Evolutionary conservation across 2,888 invertebrate genomes (phyloP).

Genomic region (Leucophenga montana): DNA sequence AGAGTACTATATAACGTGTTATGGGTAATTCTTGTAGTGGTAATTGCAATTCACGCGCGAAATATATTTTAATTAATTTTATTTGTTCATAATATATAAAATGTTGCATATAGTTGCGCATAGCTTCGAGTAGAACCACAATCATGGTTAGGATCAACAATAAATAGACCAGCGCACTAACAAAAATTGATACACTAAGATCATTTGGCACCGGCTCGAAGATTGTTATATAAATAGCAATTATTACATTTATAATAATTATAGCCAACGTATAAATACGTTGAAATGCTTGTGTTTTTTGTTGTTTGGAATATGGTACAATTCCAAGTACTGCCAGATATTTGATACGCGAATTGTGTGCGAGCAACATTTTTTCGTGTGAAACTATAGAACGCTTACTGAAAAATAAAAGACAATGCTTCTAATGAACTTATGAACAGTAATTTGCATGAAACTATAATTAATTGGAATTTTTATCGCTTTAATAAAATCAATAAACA

Average conservation of each 20-base stretch:
- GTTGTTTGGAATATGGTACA: conserved; percentile 4
- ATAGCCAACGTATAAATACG: background rate
- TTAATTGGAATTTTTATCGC: too few species aligned
- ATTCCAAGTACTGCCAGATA: conserved; percentile 11
- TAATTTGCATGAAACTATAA: too few species aligned
- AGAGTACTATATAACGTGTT: conserved; percentile 40
- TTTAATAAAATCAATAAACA: too few species aligned
- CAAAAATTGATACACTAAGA: too few species aligned
- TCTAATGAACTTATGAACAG: too few species aligned
- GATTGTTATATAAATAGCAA: background rate
- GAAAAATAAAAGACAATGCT: too few species aligned
- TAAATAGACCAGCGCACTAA: too few species aligned
- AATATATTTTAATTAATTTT: conserved; percentile 35
- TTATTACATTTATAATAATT: background rate
- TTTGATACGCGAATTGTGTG: background rate
- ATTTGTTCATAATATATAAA: conserved; percentile 47
- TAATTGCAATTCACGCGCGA: conserved; percentile 26
- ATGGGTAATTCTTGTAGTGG: conserved; percentile 28
- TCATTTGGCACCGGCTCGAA: too few species aligned
- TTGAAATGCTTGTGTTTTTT: background rate
- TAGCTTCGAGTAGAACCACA: conserved; percentile 52
- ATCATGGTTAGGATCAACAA: too few species aligned
- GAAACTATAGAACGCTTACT: too few species aligned
- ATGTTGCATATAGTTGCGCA: conserved; percentile 48
- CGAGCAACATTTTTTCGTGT: too few species aligned